These are phyloP conservation scores for Hippopotamus amphibius DNA, from an alignment of 2,113 vertebrate species.

Conservation along the genomic window DNA sequence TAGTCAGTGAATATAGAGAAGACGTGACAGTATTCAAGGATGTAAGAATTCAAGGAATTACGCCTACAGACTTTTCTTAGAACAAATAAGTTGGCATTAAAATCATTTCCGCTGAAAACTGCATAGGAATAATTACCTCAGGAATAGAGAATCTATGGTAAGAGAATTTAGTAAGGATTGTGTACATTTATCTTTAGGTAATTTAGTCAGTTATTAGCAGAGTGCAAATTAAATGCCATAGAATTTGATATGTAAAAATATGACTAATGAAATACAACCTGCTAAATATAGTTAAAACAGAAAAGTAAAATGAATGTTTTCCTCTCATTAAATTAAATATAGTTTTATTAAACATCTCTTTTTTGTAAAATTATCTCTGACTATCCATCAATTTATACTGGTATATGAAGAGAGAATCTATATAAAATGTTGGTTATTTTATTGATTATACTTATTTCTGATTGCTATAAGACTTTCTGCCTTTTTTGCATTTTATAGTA, in stretches of 20 bases:
- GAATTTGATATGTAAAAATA: neutral
- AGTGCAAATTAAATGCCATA: neutral
- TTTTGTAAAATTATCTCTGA: constrained; percentile 28
- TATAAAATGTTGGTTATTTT: neutral
- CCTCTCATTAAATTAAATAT: neutral
- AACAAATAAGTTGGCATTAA: neutral
- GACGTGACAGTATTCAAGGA: neutral
- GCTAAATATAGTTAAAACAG: neutral
- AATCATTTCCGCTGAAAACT: neutral
- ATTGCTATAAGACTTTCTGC: neutral
- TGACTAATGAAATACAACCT: neutral
- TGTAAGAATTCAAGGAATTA: neutral
- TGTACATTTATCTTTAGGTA: neutral
- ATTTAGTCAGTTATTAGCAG: neutral
- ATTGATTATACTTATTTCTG: neutral
- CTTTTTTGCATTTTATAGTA: neutral
- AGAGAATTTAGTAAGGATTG: neutral
- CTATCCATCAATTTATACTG: neutral
- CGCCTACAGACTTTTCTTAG: neutral
- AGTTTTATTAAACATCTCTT: neutral
- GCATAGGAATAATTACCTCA: neutral
- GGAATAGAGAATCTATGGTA: neutral
- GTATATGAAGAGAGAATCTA: neutral
- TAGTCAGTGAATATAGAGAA: neutral
- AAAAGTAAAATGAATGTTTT: neutral